Base-by-base conservation (phyloP, 1,140 invertebrate species). In the Aethina tumida region DNA sequence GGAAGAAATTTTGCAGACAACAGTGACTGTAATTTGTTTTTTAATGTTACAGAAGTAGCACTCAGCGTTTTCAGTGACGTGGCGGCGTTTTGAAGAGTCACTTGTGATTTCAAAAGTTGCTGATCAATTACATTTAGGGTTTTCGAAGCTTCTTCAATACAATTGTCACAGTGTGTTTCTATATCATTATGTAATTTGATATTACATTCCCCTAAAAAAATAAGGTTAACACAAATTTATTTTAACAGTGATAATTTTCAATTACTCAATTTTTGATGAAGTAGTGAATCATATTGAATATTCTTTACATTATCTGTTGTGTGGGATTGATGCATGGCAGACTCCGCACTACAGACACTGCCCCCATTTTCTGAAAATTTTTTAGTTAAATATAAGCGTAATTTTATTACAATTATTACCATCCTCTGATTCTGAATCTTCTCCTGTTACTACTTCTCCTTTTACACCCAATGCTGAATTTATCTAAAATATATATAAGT, bases 351-450 rank as follows among this genome's bases (percentile, higher is more conserved):
- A 10, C 45, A 41, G 31, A 53, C 37, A 36, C 50, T 51, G 2
- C 18, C 33, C 21, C 44, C 47, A 42, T 43, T 43, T 44, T 55
- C 53, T 55, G 35, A 8, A 47, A 50, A n/a, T n/a, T n/a, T n/a
- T n/a, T n/a, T n/a, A n/a, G n/a, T n/a, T n/a, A n/a, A 35, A 35
- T 28, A 19, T 25, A 37, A 34, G 16, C 5, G 10, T 6, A 10
- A 22, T 39, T 6, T 10, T 18, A 18, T 14, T 10, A 30, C 3
- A 4, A 7, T 24, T 21, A 42, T 40, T 39, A 52, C 53, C 56
- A 39, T 50, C 43, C 25, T 60, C 56, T 10, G 58, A 60, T 49
- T 60, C 58, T n/a, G 58, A 59, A 38, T 59, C 58, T 44, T 61
- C 59, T 20, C 59, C 59, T 24, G 47, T 47, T 26, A 61, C 50